Evolutionary conservation across 2,888 invertebrate species (phyloP), one percentile per base, ranked within the genome.

Genomic region (Brenthis hecate): DNA sequence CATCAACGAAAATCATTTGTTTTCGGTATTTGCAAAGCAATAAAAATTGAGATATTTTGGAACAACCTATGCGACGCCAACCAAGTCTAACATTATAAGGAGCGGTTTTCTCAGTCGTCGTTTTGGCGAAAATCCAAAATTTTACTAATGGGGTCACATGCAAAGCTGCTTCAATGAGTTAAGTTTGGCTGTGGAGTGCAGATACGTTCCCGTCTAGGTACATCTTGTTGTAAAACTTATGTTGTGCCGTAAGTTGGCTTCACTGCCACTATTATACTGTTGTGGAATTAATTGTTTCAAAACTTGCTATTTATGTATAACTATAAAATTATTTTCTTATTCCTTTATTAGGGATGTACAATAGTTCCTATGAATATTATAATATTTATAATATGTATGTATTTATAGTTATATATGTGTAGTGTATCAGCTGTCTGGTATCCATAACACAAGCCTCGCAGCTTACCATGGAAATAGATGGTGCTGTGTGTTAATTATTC

Each of bases 81-180:
- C 65, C 55, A 57, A 55, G 62, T 63, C 56, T 65, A 65, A 65
- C 65, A 51, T 61, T 69, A 65, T 73, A 76, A 76, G 75, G 73
- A 72, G 73, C 73, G 72, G 72, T 74, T 74, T 72, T 70, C 71
- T 71, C 74, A 75, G 73, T 78, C 72, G 73, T 74, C 74, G 71
- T 73, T 77, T 77, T 80, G 80, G 80, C 79, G 62, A 69, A 70
- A 74, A 74, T 77, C 80, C 80, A 79, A 77, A 78, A 76, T 72
- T 67, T 74, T 75, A 72, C 74, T 77, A 79, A 80, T 76, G 77
- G 76, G 78, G 80, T 76, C 77, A 73, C 72, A 72, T 72, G 74
- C 71, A 71, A 75, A 76, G 76, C 75, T 73, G 74, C 74, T 74
- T 68, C 70, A 74, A 75, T 76, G 76, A 77, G 73, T 77, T 77